Evolutionary conservation across 2,888 invertebrate genomes (phyloP).

Genomic region (Aporophyla lueneburgensis): DNA sequence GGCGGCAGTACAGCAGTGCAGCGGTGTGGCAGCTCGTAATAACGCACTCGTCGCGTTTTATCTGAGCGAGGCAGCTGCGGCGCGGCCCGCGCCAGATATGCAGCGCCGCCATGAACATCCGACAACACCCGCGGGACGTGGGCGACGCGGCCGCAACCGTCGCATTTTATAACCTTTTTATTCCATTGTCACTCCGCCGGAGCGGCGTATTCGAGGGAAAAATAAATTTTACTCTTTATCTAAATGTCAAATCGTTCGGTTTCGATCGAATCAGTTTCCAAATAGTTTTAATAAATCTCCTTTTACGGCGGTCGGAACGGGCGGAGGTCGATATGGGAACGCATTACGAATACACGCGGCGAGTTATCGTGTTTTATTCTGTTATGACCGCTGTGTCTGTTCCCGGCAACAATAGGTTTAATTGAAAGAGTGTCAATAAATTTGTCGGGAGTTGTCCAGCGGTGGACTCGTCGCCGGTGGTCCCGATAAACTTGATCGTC

Average conservation of each 20-base stretch:
- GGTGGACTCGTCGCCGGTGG: conserved; percentile 86
- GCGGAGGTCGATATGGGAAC: conserved; percentile 84
- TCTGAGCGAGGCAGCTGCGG: conserved; percentile 83
- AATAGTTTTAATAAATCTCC: conserved; percentile 91
- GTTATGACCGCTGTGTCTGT: conserved; percentile 87
- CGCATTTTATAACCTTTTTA: conserved; percentile 90
- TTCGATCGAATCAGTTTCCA: conserved; percentile 91
- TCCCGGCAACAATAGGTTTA: conserved; percentile 88
- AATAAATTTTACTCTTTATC: conserved; percentile 91
- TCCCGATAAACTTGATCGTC: conserved; percentile 83
- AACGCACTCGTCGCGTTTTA: conserved; percentile 87
- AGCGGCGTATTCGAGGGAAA: conserved; percentile 85
- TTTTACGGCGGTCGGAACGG: conserved; percentile 86
- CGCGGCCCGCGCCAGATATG: conserved; percentile 73
- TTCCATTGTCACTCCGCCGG: conserved; percentile 89
- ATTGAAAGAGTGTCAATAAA: conserved; percentile 91
- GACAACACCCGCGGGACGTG: conserved; percentile 87
- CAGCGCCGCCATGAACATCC: conserved; percentile 78
- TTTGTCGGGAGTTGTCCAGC: conserved; percentile 83
- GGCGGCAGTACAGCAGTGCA: conserved; percentile 62
- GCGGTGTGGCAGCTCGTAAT: conserved; percentile 79
- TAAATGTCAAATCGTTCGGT: conserved; percentile 91
- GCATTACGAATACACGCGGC: conserved; percentile 87
- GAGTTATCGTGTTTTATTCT: conserved; percentile 89
- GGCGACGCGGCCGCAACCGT: conserved; percentile 85